These are phyloP conservation scores for Petrocephalus zakoni DNA, from an alignment of 2,113 vertebrate species.

Conservation along the genomic window DNA sequence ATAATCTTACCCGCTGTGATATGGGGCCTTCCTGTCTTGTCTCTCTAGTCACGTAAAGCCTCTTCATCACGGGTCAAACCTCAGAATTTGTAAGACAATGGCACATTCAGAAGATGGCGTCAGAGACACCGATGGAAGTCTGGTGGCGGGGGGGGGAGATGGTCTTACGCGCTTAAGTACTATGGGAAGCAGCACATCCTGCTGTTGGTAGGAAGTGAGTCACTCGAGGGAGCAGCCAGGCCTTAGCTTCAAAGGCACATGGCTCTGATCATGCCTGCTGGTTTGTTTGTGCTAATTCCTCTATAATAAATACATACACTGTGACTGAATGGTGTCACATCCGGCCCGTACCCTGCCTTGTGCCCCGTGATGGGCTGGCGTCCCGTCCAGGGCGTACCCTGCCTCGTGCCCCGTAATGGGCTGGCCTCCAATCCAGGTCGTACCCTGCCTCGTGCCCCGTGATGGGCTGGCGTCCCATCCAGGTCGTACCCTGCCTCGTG, in stretches of 20 bases:
- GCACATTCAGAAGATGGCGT: neutral
- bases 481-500: neutral
- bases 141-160: neutral
- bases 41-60: neutral
- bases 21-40: neutral
- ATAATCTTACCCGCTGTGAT: neutral
- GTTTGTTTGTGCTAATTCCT: neutral
- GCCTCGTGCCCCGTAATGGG: neutral
- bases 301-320: neutral
- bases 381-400: neutral
- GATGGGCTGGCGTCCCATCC: neutral
- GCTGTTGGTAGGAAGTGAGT: conserved; percentile 4
- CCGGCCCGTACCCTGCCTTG: neutral
- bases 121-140: neutral
- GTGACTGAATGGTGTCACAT: neutral
- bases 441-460: neutral
- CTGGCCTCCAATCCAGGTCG: neutral
- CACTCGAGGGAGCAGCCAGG: neutral
- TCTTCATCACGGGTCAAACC: conserved; percentile 1
- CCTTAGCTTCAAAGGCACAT: neutral
- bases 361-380: neutral
- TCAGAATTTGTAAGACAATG: conserved; percentile 1
- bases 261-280: neutral
- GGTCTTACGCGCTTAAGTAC: neutral
- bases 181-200: conserved; percentile 9